Percentiles rank a stretch among this genome's conserved stretches.
phyloP scores from a whole-genome alignment of 1,140 invertebrate genomes.

The Sarcophaga peregrina region DNA sequence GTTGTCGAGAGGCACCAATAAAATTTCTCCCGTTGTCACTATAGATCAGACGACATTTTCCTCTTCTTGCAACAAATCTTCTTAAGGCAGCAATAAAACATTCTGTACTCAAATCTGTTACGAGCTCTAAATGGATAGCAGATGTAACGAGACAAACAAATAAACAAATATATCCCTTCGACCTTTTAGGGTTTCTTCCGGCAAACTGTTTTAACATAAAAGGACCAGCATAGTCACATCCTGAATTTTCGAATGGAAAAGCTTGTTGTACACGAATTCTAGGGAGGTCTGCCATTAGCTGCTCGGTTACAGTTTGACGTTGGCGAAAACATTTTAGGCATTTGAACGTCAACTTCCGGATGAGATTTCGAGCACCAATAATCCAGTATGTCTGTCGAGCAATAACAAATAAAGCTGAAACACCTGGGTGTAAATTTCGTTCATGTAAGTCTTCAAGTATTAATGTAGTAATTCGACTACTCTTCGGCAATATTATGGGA shows the following conservation, averaged over 20 bases:
- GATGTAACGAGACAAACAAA: background rate
- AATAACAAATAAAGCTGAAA: conserved; percentile 9
- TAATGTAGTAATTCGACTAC: background rate
- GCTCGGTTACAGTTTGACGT: background rate
- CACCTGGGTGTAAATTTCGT: background rate
- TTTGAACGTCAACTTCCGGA: background rate
- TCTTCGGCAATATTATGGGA: background rate
- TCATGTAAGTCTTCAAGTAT: background rate
- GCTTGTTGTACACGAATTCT: conserved; percentile 12
- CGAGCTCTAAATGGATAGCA: background rate
- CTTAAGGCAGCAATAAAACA: background rate
- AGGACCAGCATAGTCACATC: conserved; percentile 10
- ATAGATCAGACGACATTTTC: background rate
- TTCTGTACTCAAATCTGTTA: background rate
- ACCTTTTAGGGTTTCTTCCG: background rate
- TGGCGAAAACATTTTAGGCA: conserved; percentile 8
- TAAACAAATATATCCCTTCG: background rate
- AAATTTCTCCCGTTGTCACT: conserved; percentile 7
- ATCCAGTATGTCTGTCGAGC: background rate
- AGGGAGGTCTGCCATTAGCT: background rate
- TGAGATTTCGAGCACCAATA: background rate
- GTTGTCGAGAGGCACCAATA: background rate
- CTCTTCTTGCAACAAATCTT: background rate
- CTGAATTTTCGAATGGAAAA: conserved; percentile 8
- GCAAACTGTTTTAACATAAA: background rate